A percentile compares a stretch with the other conserved stretches of the same genome.
phyloP scores from a whole-genome alignment of 2,888 invertebrate species.

The Hymenopus coronatus region DNA sequence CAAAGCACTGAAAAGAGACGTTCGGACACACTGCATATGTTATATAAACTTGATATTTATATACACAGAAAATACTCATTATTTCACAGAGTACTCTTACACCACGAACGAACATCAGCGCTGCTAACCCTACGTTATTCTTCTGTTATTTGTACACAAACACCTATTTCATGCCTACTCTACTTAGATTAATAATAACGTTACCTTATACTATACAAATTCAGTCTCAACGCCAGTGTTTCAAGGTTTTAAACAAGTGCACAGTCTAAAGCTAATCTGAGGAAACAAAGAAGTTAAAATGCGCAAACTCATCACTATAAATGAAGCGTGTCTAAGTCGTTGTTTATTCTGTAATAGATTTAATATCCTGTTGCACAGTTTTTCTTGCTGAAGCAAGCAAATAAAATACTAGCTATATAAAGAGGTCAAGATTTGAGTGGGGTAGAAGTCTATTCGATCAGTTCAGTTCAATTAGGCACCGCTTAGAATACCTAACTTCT shows the following conservation, averaged over 20 bases:
- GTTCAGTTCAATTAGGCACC: background rate
- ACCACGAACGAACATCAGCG: background rate
- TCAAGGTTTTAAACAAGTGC: background rate
- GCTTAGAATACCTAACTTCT: background rate
- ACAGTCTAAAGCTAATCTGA: background rate
- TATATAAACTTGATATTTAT: background rate
- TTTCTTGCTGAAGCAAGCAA: background rate
- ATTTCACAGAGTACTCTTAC: background rate
- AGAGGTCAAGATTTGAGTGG: background rate
- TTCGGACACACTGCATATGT: background rate
- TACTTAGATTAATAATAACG: background rate
- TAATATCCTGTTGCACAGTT: background rate
- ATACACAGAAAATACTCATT: background rate
- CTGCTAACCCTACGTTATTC: background rate
- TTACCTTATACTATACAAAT: conserved; percentile 6
- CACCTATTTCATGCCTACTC: background rate
- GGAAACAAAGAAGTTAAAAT: background rate
- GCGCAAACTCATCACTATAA: background rate
- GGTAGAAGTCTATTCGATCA: background rate
- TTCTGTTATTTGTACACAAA: background rate
- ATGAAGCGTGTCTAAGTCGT: background rate
- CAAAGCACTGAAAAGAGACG: background rate
- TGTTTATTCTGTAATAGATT: background rate
- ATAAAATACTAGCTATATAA: background rate
- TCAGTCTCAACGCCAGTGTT: conserved; percentile 16